Evolutionary conservation across 2,888 invertebrate species (phyloP), one percentile per base, ranked within the genome.

Genomic region (Ommatoiulus sabulosus): DNA sequence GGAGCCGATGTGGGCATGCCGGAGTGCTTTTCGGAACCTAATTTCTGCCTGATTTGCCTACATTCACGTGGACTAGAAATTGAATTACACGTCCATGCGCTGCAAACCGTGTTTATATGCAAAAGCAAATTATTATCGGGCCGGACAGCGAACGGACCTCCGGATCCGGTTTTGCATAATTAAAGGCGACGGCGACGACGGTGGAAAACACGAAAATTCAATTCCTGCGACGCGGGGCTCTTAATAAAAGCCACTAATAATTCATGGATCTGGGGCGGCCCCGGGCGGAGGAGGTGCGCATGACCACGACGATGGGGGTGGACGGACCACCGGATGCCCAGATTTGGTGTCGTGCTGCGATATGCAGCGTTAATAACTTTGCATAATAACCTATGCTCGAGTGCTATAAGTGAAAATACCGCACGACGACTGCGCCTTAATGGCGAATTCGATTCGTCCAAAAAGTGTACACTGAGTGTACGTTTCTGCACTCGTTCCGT

Each of bases 81-180:
- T 63, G 4, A 63, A 63, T 63, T 63, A 63, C 3, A 63, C n/a
- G n/a, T n/a, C n/a, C n/a, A n/a, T 63, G 3, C n/a, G 63, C 63
- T n/a, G n/a, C n/a, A n/a, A n/a, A n/a, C n/a, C n/a, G n/a, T n/a
- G n/a, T n/a, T 12, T 63, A 5, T 20, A 20, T 3, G n/a, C n/a
- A 20, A n/a, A n/a, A n/a, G 63, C n/a, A 63, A 63, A 63, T 63
- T 63, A 12, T 63, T 17, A 12, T n/a, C 63, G 63, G n/a, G 63
- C 63, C n/a, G 63, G 63, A 63, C 63, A 4, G 5, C 12, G 63
- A 3, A n/a, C 63, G n/a, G n/a, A 63, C 63, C 46, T 46, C 46
- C 46, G 63, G n/a, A 63, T 63, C 20, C 63, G 63, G 4, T 63
- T n/a, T n/a, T 63, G 63, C 63, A 63, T 63, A 63, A 63, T 63